A percentile compares a stretch with the other conserved stretches of the same genome.
phyloP scores from a whole-genome alignment of 1,140 invertebrate genomes.

The Papilio dardanus region DNA sequence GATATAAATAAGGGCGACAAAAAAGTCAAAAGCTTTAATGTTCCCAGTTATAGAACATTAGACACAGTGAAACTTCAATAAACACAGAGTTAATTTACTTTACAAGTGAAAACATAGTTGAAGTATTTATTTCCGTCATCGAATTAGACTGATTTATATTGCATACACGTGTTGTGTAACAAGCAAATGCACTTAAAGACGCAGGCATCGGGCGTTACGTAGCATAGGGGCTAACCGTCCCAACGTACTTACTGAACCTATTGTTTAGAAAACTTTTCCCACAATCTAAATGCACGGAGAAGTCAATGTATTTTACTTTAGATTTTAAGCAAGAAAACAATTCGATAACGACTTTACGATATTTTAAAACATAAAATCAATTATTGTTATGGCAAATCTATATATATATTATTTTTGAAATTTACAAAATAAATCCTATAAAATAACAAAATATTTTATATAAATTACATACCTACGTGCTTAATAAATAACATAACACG shows the following conservation, averaged over 20 bases:
- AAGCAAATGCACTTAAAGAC: conserved; percentile 72
- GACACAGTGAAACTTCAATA: not conserved
- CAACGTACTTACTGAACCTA: conserved; percentile 49
- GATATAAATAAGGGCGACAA: not conserved
- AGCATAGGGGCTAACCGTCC: conserved; percentile 78
- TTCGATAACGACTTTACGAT: not conserved
- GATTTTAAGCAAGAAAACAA: not conserved
- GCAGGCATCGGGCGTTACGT: conserved; percentile 56
- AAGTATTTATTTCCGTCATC: conserved; percentile 25
- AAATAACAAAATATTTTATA: too few species aligned
- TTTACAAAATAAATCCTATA: too few species aligned
- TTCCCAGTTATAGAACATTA: not conserved
- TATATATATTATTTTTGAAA: too few species aligned
- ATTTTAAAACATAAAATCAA: too few species aligned
- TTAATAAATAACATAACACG: not conserved
- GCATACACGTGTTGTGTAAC: conserved; percentile 64
- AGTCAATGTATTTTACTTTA: not conserved
- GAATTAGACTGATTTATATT: conserved; percentile 32
- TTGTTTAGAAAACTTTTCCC: conserved; percentile 49
- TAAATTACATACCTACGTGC: too few species aligned
- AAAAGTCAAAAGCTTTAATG: not conserved
- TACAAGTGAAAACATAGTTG: not conserved
- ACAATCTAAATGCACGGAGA: conserved; percentile 27
- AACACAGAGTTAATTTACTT: not conserved
- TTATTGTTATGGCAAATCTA: too few species aligned